These are phyloP conservation scores for Tachysurus fulvidraco DNA, from an alignment of 2,113 vertebrate species.

Conservation along the genomic window DNA sequence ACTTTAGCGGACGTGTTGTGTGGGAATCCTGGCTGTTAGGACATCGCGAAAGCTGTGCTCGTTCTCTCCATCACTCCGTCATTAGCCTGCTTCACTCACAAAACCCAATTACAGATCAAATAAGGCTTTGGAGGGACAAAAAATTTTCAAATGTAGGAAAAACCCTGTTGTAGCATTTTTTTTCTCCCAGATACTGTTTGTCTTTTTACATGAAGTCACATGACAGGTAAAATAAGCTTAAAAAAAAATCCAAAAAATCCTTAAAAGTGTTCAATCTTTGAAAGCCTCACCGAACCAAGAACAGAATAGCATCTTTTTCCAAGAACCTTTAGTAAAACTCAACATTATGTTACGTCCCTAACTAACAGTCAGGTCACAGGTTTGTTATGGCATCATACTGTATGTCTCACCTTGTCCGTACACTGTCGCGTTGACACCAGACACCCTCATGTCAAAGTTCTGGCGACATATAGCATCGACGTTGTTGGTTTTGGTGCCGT, in stretches of 20 bases:
- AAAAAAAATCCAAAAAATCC: not conserved
- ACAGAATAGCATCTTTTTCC: not conserved
- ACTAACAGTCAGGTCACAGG: not conserved
- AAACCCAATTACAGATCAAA: too few relatives aligned
- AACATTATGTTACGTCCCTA: not conserved
- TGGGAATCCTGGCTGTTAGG: too few relatives aligned
- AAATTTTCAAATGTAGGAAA: too few relatives aligned
- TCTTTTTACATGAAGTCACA: not conserved
- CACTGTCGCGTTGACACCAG: constrained; percentile 60
- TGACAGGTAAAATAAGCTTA: not conserved
- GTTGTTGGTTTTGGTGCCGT: constrained; percentile 44
- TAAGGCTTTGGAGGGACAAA: too few relatives aligned
- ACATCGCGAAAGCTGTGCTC: too few relatives aligned
- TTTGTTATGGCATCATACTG: not conserved
- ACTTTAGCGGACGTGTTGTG: too few relatives aligned
- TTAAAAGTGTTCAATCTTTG: too few relatives aligned
- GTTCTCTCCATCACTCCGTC: too few relatives aligned
- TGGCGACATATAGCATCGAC: constrained; percentile 60
- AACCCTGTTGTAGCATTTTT: not conserved
- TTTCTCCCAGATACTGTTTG: not conserved
- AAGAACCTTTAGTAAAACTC: not conserved
- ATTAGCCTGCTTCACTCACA: too few relatives aligned
- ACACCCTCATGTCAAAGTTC: constrained; percentile 70
- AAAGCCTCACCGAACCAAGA: too few relatives aligned
- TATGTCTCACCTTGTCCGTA: constrained; percentile 64